These are phyloP conservation scores for Hirtodrosophila alboralis DNA, from an alignment of 2,888 invertebrate genomes.

Conservation along the genomic window DNA sequence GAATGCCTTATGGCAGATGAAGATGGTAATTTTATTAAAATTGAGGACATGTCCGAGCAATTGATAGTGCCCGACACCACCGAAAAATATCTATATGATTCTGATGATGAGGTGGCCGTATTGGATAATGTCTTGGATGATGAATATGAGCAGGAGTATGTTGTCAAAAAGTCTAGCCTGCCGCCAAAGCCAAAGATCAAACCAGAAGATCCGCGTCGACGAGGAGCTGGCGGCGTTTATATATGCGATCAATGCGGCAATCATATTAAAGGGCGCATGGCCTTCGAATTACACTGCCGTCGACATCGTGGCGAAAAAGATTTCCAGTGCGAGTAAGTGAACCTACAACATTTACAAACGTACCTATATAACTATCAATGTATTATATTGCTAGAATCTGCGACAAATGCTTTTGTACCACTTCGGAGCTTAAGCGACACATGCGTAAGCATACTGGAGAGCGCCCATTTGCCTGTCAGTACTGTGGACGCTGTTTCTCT, in stretches of 20 bases:
- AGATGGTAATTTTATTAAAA: slow-evolving; percentile 54
- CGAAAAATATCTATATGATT: slow-evolving; percentile 63
- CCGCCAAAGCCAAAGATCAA: slow-evolving; percentile 71
- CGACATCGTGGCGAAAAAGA: slow-evolving; percentile 73
- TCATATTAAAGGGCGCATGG: slow-evolving; percentile 71
- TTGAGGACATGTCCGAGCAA: slow-evolving; percentile 43
- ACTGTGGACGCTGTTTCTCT: slow-evolving; percentile 70
- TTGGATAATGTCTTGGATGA: slow-evolving; percentile 64
- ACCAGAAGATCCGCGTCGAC: slow-evolving; percentile 59
- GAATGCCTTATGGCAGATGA: slow-evolving; percentile 62
- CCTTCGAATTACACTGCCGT: slow-evolving; percentile 70
- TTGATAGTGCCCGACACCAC: slow-evolving; percentile 51
- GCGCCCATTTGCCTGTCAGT: slow-evolving; percentile 70
- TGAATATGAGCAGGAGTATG: slow-evolving; percentile 67
- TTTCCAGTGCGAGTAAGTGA: slow-evolving; percentile 68
- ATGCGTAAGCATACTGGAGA: slow-evolving; percentile 75
- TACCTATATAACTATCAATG: not conserved
- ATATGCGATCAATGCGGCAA: slow-evolving; percentile 72
- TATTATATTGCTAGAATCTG: slow-evolving; percentile 60
- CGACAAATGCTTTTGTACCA: slow-evolving; percentile 70
- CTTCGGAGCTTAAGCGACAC: slow-evolving; percentile 70
- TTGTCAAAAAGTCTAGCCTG: slow-evolving; percentile 65
- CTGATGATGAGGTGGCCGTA: slow-evolving; percentile 68
- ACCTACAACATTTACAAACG: not conserved
- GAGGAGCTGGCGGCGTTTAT: slow-evolving; percentile 67